Base-by-base conservation (phyloP, 1,140 invertebrate genomes). In the Conus ventricosus region DNA sequence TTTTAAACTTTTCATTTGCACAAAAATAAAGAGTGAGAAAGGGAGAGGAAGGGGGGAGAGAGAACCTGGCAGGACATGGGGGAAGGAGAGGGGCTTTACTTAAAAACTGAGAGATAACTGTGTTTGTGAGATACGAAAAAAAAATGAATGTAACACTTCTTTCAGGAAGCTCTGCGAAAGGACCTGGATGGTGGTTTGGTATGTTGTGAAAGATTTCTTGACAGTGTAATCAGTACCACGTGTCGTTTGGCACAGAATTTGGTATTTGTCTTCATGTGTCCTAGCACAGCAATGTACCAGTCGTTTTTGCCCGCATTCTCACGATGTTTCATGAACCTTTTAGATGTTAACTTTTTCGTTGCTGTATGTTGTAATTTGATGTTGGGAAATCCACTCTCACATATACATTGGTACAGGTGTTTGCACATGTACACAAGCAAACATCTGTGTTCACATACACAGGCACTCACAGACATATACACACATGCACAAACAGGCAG, bases 111-210 rank as follows among this genome's bases (percentile, higher is more conserved):
- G 39, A 60, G 15, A 4, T 60, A 60, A 15, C 57, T 60, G 15
- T 60, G 57, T 60, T 60, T 60, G 57, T 60, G 57, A 60, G 15
- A 11, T 60, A 39, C 39, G 39, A 39, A 39, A 39, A 39, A 39
- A 39, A 39, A 39, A 39, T 39, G 39, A 39, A 39, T 39, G 3
- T 84, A 8, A 27, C 39, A 25, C 5, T 53, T 81, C 3, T 84
- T 84, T 84, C 82, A 84, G 82, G 57, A 84, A 25, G 82, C 54
- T 63, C 57, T 84, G 55, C 54, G 57, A 67, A 84, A 84, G 54
- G 55, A 84, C 13, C 82, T 84, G 6, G 55, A 63, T 39, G 27
- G 63, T 84, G 54, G 54, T 54, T 63, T 84, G 82, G 82, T 84
- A 84, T 84, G 82, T 84, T 80, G 13, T 17, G 23, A 71, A 71